Evolutionary conservation across 2,888 invertebrate genomes (phyloP), one percentile per base, ranked within the genome.

Genomic region (Acleris holmiana): DNA sequence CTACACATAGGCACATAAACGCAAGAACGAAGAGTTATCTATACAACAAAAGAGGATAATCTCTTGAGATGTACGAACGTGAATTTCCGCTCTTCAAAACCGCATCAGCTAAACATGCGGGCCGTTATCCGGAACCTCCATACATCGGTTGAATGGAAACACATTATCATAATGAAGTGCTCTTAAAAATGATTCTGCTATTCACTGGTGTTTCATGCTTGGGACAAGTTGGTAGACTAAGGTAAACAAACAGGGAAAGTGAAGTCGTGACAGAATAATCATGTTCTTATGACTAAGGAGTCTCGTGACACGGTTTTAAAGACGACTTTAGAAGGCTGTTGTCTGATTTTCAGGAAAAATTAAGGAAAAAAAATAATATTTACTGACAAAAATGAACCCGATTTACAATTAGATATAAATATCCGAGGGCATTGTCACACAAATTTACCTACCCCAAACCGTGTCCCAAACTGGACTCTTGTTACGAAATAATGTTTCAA

Each of bases 161-260:
- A 77, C 83, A 86, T 86, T 86, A 85, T 77, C 81, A 84, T 85
- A 85, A 85, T 83, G 82, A 84, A 76, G 71, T 72, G 67, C 73
- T 75, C 74, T 76, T 73, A 71, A 78, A 79, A 80, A 79, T 76
- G 77, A 79, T 78, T 84, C 80, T 69, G 77, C 76, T 70, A 73
- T 74, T 67, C 71, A 65, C 50, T 41, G 61, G 29, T 2, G 67
- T 57, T 60, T 47, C 10, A 21, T 29, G 25, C 35, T 21, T 29
- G 46, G 23, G 23, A 21, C 46, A 47, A 18, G 44, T 35, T 44
- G 44, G 6, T 19, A 47, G 17, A 18, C 13, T 13, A 13, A 35
- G 6, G 13, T 18, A 23, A 15, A 49, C 7, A 49, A 49, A 49
- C 23, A 15, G 18, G 23, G 49, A 23, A 23, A 47, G 47, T 44